Evolutionary conservation across 2,888 invertebrate species (phyloP).

Genomic region (Rotaria socialis): DNA sequence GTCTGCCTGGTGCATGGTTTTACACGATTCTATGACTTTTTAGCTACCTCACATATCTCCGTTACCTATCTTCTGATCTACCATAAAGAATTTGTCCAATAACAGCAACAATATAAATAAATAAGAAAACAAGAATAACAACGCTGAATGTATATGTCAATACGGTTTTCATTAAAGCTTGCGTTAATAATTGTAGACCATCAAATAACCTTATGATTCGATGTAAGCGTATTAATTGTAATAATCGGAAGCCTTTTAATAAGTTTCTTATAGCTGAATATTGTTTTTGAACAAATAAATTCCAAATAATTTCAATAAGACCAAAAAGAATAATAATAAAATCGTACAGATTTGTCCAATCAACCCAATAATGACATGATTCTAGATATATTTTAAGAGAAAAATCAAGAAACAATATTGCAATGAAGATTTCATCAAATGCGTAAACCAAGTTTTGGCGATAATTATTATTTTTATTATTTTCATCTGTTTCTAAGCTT

Average conservation of each 20-base stretch:
- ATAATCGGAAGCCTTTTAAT: slow-evolving; percentile 18
- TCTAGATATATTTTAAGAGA: background rate
- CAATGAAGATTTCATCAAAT: slow-evolving; percentile 4
- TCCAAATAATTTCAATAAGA: background rate
- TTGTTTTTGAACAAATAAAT: background rate
- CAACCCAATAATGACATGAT: background rate
- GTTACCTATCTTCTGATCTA: background rate
- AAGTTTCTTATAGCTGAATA: background rate
- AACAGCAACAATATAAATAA: slow-evolving; percentile 13
- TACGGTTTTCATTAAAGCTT: slow-evolving; percentile 11
- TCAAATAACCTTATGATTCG: background rate
- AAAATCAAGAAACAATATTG: background rate
- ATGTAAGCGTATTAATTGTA: slow-evolving; percentile 15
- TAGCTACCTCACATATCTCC: no score
- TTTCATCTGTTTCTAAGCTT: slow-evolving; percentile 28
- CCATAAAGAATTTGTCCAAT: slow-evolving; percentile 35
- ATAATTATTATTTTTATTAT: background rate
- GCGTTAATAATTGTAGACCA: slow-evolving; percentile 20
- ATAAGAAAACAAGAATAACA: background rate
- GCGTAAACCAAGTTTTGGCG: background rate
- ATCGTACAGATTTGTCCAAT: slow-evolving; percentile 24
- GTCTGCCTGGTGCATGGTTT: no score
- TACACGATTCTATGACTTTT: no score
- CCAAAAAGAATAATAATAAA: background rate
- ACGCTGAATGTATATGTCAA: slow-evolving; percentile 20